Conservation (phyloP, 2,888 invertebrate species). For the Caenorhabditis sp. region DNA sequence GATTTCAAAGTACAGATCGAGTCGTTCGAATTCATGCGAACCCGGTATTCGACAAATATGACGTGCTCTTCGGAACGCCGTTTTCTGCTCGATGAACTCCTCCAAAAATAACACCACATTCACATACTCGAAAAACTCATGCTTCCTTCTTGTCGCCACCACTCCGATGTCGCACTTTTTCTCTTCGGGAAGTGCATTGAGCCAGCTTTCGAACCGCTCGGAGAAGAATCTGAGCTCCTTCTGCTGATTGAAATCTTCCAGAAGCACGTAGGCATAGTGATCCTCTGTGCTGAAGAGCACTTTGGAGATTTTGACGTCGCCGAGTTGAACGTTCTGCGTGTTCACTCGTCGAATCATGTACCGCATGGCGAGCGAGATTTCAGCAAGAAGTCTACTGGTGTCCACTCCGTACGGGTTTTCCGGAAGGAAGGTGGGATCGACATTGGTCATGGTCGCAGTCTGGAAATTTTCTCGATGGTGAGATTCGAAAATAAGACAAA, state of each 20-base stretch:
- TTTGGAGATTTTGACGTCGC: slow-evolving; percentile 10
- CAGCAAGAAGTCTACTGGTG: neutral
- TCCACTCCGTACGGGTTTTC: neutral
- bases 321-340: neutral
- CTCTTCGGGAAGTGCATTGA: neutral
- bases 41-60: neutral
- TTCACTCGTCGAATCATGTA: neutral
- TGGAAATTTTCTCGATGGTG: too few species aligned
- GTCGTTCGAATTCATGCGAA: too few species aligned
- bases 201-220: neutral
- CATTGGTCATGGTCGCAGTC: neutral
- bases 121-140: too few species aligned
- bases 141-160: too few species aligned
- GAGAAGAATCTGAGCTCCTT: neutral
- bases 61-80: slow-evolving; percentile 2
- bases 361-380: neutral
- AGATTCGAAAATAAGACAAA: too few species aligned
- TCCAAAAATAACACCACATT: slow-evolving; percentile 6
- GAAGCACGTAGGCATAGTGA: slow-evolving; percentile 1
- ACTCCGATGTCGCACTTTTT: neutral
- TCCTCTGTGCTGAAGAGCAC: slow-evolving; percentile 9
- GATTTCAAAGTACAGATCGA: slow-evolving; percentile 12
- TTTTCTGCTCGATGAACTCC: slow-evolving; percentile 3
- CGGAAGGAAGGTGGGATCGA: neutral
- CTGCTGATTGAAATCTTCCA: neutral